Conservation (phyloP, 2,113 vertebrate genomes). For the Baryphthengus martii region DNA sequence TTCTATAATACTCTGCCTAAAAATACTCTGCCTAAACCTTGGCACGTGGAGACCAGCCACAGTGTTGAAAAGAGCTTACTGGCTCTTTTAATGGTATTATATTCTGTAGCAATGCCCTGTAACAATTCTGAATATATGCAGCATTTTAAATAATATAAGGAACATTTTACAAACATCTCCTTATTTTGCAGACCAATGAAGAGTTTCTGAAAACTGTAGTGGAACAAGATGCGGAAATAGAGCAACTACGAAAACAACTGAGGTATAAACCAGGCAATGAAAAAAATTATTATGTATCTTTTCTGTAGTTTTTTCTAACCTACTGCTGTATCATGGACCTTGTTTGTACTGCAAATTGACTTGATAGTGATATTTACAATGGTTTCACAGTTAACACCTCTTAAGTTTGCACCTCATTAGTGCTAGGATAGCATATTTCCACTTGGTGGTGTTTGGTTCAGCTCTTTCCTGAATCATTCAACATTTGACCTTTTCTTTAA, state of each 20-base stretch:
- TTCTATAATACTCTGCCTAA: background rate
- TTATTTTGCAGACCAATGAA: conserved; percentile 81
- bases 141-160: background rate
- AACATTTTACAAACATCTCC: background rate
- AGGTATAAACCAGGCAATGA: conserved; percentile 76
- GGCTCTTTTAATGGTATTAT: background rate
- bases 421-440: background rate
- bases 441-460: background rate
- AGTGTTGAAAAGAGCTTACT: background rate
- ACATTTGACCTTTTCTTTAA: background rate
- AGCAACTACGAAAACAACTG: conserved; percentile 81
- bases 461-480: background rate
- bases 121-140: background rate
- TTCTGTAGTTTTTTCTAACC: background rate
- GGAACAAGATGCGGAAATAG: conserved; percentile 82
- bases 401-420: background rate
- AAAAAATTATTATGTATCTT: background rate
- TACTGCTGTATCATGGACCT: background rate
- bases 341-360: background rate
- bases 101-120: background rate
- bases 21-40: background rate
- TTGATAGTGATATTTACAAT: background rate
- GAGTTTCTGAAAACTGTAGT: conserved; percentile 84
- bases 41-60: background rate
- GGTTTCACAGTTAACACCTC: background rate